These are phyloP conservation scores for Chirona hameri DNA, from an alignment of 2,888 invertebrate genomes.

Conservation along the genomic window DNA sequence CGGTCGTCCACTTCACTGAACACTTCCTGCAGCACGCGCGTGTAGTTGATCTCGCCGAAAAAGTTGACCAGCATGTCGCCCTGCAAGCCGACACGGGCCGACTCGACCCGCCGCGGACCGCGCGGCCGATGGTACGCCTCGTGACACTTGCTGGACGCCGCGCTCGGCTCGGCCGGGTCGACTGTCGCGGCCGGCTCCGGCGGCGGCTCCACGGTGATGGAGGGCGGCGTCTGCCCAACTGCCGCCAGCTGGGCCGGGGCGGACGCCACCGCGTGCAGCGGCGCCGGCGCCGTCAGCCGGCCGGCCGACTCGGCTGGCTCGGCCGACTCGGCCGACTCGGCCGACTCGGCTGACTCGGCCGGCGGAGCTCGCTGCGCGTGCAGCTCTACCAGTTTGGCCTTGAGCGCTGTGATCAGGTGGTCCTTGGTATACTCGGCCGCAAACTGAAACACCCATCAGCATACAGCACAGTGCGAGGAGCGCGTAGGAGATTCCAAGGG, in stretches of 20 bases:
- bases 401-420: constrained; percentile 54
- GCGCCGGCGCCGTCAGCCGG: background rate
- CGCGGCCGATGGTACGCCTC: constrained; percentile 10
- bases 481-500: no score
- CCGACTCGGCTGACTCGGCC: background rate
- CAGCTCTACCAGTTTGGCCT: background rate
- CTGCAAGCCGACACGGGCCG: background rate
- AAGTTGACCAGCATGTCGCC: constrained; percentile 52
- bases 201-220: background rate
- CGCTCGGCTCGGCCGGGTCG: background rate
- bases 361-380: background rate
- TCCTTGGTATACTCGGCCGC: constrained; percentile 90
- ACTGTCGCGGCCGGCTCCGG: background rate
- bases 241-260: background rate
- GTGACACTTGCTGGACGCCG: background rate
- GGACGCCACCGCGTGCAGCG: background rate
- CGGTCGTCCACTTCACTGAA: constrained; percentile 77
- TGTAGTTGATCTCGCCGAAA: constrained; percentile 72
- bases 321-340: no score
- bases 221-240: background rate
- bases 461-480: no score
- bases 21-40: constrained; percentile 78
- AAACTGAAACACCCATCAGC: constrained; percentile 53
- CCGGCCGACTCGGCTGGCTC: background rate
- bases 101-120: background rate